Conservation (phyloP, 1,140 invertebrate species). For the Trypoxylus dichotomus region DNA sequence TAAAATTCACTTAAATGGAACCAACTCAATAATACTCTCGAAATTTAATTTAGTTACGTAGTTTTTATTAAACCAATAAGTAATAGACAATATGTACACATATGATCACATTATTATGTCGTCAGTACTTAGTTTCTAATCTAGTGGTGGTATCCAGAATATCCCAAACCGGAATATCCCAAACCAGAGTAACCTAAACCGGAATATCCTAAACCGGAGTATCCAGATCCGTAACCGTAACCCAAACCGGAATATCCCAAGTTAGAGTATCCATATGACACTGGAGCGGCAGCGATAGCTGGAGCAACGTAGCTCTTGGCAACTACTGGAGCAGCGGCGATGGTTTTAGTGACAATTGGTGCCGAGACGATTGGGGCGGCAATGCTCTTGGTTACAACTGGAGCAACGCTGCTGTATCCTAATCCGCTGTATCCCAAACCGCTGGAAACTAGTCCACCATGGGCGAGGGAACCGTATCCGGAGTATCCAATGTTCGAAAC, state of each 20-base stretch:
- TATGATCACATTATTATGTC: too few species aligned
- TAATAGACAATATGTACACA: too few species aligned
- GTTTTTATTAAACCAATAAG: too few species aligned
- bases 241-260: too few species aligned
- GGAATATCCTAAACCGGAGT: not conserved
- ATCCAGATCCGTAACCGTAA: too few species aligned
- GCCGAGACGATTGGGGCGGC: not conserved
- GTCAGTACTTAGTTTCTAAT: too few species aligned
- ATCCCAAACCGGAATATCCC: too few species aligned
- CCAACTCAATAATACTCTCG: too few species aligned
- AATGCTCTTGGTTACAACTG: not conserved
- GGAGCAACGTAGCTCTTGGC: not conserved
- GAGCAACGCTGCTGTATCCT: conserved; percentile 3
- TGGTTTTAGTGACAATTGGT: not conserved
- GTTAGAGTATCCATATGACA: not conserved
- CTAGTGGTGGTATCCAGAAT: too few species aligned
- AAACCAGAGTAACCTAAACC: not conserved
- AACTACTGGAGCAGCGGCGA: not conserved
- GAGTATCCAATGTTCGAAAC: not conserved
- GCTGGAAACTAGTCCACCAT: not conserved
- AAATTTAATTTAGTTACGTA: too few species aligned
- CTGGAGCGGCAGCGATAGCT: not conserved
- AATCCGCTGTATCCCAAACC: not conserved
- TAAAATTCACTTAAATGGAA: too few species aligned
- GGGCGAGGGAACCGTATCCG: not conserved